Percentiles rank a stretch among this genome's conserved stretches.
phyloP scores from a whole-genome alignment of 2,113 vertebrate species.

The Zosterops lateralis region DNA sequence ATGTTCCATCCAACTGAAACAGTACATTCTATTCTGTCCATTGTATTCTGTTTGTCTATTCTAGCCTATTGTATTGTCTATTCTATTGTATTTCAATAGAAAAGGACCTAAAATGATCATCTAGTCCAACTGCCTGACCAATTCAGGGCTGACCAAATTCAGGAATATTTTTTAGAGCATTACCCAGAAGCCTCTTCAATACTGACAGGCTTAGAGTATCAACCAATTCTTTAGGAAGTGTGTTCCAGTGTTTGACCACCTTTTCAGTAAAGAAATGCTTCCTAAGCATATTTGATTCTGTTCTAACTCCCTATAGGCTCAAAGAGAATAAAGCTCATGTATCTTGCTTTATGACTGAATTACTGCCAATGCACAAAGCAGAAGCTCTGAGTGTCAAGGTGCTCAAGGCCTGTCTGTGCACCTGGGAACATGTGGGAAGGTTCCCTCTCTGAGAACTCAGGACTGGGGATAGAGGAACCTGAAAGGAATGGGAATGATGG shows the following conservation, averaged over 20 bases:
- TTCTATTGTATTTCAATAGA: not conserved
- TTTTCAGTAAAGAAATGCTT: not conserved
- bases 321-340: not conserved
- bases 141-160: not conserved
- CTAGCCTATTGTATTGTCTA: not conserved
- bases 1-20: not conserved
- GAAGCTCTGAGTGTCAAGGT: not conserved
- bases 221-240: not conserved
- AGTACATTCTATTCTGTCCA: not conserved
- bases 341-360: not conserved
- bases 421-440: not conserved
- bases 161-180: not conserved
- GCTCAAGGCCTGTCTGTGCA: not conserved
- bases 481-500: not conserved
- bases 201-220: not conserved
- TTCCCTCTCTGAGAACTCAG: not conserved
- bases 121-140: not conserved
- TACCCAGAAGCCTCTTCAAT: not conserved
- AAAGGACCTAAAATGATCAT: not conserved
- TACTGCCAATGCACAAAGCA: not conserved
- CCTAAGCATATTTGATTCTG: not conserved
- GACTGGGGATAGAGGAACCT: not conserved
- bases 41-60: not conserved
- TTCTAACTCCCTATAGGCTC: not conserved
- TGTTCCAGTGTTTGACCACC: not conserved